phyloP scores from a whole-genome alignment of 2,113 vertebrate genomes.

The Dromas ardeola region DNA sequence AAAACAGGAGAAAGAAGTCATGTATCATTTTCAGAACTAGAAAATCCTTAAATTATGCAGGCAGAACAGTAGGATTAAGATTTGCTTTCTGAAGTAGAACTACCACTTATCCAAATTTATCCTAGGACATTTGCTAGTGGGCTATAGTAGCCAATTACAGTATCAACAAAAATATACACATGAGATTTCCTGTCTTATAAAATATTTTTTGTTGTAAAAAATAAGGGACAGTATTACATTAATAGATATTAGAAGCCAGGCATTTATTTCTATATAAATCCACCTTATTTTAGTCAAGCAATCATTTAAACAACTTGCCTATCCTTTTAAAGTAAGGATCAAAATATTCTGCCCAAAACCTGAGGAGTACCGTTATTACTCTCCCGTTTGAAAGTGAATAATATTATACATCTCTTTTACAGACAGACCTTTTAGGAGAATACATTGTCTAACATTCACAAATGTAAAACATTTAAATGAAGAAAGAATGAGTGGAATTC shows the following conservation, averaged over 20 bases:
- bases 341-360: not conserved
- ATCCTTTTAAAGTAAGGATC: conserved; percentile 26
- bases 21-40: not conserved
- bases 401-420: not conserved
- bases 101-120: conserved; percentile 5
- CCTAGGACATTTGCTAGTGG: not conserved
- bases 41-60: not conserved
- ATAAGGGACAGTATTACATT: not conserved
- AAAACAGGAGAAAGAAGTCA: not conserved
- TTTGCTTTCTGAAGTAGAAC: not conserved
- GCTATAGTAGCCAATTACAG: not conserved
- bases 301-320: not conserved
- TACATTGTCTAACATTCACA: not conserved
- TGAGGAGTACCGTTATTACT: not conserved
- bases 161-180: conserved; percentile 4
- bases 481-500: conserved; percentile 67
- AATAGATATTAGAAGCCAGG: not conserved
- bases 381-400: not conserved
- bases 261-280: conserved; percentile 10
- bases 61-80: not conserved
- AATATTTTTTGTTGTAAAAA: not conserved
- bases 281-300: conserved; percentile 19
- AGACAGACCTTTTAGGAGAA: not conserved
- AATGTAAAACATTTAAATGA: conserved; percentile 38
- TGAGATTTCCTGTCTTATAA: conserved; percentile 6